Evolutionary conservation across 2,888 invertebrate genomes (phyloP).

Genomic region (Arrhopalites spinosus): DNA sequence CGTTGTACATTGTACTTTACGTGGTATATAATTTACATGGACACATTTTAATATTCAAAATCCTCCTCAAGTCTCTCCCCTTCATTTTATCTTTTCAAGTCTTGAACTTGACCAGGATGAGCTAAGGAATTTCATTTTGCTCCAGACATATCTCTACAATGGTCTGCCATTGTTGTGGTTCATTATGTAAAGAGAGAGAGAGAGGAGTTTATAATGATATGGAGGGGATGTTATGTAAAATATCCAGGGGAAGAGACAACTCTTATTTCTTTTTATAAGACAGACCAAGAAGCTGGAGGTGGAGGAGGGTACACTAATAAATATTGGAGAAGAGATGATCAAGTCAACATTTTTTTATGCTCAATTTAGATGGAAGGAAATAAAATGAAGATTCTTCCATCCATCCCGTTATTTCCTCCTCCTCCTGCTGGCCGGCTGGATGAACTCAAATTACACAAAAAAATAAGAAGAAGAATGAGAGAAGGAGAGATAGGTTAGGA

Average conservation of each 20-base stretch:
- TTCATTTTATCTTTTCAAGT: neutral
- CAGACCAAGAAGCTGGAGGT: no score
- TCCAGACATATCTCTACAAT: neutral
- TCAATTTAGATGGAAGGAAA: slow-evolving; percentile 2
- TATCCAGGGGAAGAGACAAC: neutral
- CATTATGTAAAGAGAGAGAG: neutral
- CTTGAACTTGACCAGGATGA: slow-evolving; percentile 36
- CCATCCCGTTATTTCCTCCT: slow-evolving; percentile 20
- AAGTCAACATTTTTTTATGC: slow-evolving; percentile 20
- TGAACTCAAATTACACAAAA: slow-evolving; percentile 10
- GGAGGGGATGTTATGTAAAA: neutral
- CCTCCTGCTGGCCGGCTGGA: slow-evolving; percentile 19
- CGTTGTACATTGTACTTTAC: no score
- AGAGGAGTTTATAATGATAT: neutral
- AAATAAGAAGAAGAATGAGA: no score
- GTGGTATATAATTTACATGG: no score
- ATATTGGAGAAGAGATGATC: slow-evolving; percentile 15
- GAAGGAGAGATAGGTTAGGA: slow-evolving; percentile 19
- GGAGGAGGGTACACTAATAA: neutral
- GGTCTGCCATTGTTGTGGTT: neutral
- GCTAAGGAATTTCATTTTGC: neutral
- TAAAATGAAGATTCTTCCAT: slow-evolving; percentile 26
- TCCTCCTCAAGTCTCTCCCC: no score
- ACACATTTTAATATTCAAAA: no score
- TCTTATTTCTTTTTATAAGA: no score